Percentiles rank a stretch among this genome's conserved stretches.
These are phyloP conservation scores for Salticus scenicus DNA, from an alignment of 2,888 invertebrate species.

Conservation along the genomic window DNA sequence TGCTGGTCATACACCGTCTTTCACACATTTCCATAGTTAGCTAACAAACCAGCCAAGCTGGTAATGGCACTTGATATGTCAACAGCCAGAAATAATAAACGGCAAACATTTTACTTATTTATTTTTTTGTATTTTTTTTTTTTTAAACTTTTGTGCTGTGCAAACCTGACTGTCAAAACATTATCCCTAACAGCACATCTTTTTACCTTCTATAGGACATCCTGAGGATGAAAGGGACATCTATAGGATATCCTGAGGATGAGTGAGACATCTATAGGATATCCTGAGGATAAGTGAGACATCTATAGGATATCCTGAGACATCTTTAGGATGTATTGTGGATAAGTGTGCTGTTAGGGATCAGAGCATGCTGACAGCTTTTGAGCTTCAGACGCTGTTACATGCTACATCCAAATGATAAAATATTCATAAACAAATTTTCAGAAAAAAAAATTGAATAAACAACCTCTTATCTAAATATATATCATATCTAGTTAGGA, in stretches of 20 bases:
- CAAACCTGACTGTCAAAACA: slow-evolving; percentile 28
- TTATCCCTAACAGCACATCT: too few relatives aligned
- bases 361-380: not conserved
- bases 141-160: slow-evolving; percentile 1
- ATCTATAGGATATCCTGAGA: too few relatives aligned
- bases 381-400: slow-evolving; percentile 3
- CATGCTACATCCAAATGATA: not conserved
- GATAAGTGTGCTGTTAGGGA: too few relatives aligned
- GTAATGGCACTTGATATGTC: slow-evolving; percentile 67
- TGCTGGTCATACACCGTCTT: slow-evolving; percentile 37
- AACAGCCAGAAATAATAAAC: slow-evolving; percentile 53
- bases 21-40: slow-evolving; percentile 34
- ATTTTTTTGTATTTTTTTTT: not conserved
- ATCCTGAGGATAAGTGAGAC: too few relatives aligned
- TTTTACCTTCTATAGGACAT: too few relatives aligned
- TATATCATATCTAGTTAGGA: not conserved
- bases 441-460: not conserved
- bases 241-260: too few relatives aligned
- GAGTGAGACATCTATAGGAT: too few relatives aligned
- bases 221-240: too few relatives aligned
- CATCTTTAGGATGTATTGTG: too few relatives aligned
- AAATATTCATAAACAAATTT: not conserved
- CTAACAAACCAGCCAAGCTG: slow-evolving; percentile 42
- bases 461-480: slow-evolving; percentile 9
- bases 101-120: slow-evolving; percentile 39